Conservation (phyloP, 2,797 vertebrate genomes). For the Pogonophryne albipinna region DNA sequence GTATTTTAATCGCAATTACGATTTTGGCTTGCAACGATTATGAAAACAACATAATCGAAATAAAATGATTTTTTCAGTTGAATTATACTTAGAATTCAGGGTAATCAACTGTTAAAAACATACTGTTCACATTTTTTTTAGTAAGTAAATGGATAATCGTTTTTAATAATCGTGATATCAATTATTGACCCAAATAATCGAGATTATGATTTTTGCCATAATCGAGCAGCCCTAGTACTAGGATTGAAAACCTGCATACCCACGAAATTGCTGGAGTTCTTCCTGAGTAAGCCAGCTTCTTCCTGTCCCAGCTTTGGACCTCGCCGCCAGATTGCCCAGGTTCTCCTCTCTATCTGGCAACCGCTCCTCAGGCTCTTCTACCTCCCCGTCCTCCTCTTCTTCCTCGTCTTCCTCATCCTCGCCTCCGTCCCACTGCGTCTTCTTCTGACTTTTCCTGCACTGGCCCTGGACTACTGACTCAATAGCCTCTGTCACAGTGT, state of each 20-base stretch:
- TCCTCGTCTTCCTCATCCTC: conserved; percentile 79
- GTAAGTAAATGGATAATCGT: too few relatives aligned
- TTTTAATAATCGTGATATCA: too few relatives aligned
- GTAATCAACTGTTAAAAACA: too few relatives aligned
- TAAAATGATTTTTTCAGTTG: too few relatives aligned
- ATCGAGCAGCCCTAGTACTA: background rate
- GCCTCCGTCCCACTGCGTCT: conserved; percentile 85
- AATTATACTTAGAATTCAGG: too few relatives aligned
- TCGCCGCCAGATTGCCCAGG: conserved; percentile 60
- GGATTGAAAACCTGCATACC: conserved; percentile 66
- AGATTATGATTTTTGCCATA: too few relatives aligned
- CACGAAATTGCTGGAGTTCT: conserved; percentile 81
- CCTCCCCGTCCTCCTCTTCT: conserved; percentile 69
- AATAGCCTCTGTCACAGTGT: conserved; percentile 91
- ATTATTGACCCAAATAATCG: too few relatives aligned
- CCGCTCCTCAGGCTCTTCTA: conserved; percentile 72
- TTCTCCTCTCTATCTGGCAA: conserved; percentile 77
- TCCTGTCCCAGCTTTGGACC: conserved; percentile 64
- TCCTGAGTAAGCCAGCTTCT: conserved; percentile 83
- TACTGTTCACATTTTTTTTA: too few relatives aligned
- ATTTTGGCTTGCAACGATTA: too few relatives aligned
- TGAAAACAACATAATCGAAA: too few relatives aligned
- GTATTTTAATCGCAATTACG: too few relatives aligned
- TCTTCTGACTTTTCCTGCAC: conserved; percentile 87
- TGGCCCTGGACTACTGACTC: conserved; percentile 95